Evolutionary conservation across 2,797 vertebrate genomes (phyloP).

Genomic region (Microctenopoma stevenorrisi): DNA sequence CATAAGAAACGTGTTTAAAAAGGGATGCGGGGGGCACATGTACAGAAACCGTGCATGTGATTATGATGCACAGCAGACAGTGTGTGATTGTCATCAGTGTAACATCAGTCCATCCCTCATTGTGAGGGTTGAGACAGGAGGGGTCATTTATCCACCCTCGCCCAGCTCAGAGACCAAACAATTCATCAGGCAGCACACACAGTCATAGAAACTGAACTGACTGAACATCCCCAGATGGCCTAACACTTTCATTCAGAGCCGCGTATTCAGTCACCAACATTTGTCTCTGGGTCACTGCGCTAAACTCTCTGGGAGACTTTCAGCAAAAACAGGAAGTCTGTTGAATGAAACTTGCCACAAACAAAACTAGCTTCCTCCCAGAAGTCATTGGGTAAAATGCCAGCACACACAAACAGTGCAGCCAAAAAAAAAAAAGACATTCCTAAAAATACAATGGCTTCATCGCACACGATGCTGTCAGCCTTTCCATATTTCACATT

Average conservation of each 20-base stretch:
- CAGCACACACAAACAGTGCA: constrained; percentile 17
- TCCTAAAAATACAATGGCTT: background rate
- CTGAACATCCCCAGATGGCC: background rate
- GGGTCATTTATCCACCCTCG: background rate
- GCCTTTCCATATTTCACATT: background rate
- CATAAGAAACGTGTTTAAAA: constrained; percentile 5
- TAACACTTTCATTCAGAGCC: background rate
- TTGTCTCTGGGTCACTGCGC: constrained; percentile 10
- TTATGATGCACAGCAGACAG: constrained; percentile 1
- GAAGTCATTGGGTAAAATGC: constrained; percentile 35
- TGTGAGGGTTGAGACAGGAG: constrained; percentile 19
- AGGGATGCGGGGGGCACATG: background rate
- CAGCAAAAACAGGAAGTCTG: constrained; percentile 70
- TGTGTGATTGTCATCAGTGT: constrained; percentile 18
- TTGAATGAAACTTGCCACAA: constrained; percentile 54
- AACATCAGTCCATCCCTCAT: constrained; percentile 14
- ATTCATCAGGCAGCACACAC: background rate
- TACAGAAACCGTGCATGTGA: background rate
- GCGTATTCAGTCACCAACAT: constrained; percentile 8
- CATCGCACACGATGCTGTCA: background rate
- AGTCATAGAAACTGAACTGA: background rate
- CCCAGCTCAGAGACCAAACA: background rate
- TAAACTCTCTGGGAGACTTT: constrained; percentile 9
- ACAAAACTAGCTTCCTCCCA: constrained; percentile 61
- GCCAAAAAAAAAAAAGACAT: background rate